Evolutionary conservation across 2,797 vertebrate genomes (phyloP).

Genomic region (Protosalanx chinensis): DNA sequence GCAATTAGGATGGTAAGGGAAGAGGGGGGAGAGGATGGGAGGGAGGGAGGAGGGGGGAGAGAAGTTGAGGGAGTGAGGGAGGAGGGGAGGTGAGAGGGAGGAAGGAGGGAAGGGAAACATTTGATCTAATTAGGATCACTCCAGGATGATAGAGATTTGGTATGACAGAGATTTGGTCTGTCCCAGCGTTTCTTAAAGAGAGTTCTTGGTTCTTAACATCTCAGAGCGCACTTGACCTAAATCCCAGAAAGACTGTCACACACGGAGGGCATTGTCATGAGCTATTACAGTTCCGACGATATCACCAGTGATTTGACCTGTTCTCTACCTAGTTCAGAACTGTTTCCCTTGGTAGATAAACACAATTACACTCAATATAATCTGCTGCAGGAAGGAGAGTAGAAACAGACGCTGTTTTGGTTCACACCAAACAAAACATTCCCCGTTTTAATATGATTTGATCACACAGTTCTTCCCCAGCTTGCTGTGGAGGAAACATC

Average conservation of each 20-base stretch:
- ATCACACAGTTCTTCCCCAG: not conserved
- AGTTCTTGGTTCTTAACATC: not conserved
- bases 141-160: not conserved
- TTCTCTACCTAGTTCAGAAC: slow-evolving; percentile 4
- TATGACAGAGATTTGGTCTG: not conserved
- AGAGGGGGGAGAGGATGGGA: not conserved
- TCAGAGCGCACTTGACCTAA: slow-evolving; percentile 9
- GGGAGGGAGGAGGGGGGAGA: not conserved
- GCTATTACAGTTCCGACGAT: slow-evolving; percentile 28
- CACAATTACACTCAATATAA: no score
- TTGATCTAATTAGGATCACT: slow-evolving; percentile 25
- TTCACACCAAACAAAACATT: not conserved
- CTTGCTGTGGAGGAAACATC: not conserved
- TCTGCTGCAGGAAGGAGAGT: no score
- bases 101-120: no score
- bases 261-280: slow-evolving; percentile 16
- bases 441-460: not conserved
- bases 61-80: no score
- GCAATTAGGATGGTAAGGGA: not conserved
- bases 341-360: not conserved
- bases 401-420: not conserved
- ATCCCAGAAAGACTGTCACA: not conserved
- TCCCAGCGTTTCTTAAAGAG: not conserved
- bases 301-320: not conserved
- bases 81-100: not conserved